A percentile compares a stretch with the other conserved stretches of the same genome.
Conservation (phyloP, 2,797 vertebrate genomes). For the Caiman crocodilus region DNA sequence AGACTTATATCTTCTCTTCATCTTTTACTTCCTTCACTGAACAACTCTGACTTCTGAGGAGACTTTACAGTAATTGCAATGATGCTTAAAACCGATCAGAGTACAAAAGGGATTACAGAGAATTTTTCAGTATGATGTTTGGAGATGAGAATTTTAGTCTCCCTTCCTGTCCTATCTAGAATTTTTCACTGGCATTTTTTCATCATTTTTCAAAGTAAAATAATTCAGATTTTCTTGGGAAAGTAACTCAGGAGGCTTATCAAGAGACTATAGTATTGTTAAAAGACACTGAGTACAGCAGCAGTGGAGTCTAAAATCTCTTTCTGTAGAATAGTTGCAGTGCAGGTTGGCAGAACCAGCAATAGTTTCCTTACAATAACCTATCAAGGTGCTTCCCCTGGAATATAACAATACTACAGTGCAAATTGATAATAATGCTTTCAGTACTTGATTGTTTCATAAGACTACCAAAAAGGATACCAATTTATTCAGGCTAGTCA, state of each 20-base stretch:
- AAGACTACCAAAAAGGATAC: neutral
- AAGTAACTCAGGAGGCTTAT: neutral
- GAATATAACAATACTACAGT: neutral
- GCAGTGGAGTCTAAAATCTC: neutral
- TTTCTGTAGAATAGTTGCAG: neutral
- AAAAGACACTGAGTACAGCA: neutral
- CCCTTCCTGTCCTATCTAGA: neutral
- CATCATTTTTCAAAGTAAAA: neutral
- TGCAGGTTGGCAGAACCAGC: neutral
- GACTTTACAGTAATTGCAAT: neutral
- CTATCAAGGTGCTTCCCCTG: neutral
- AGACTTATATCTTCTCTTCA: neutral
- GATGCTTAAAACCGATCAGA: neutral
- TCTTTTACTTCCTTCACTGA: neutral
- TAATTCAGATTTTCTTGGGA: neutral
- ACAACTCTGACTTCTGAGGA: neutral
- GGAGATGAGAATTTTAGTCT: constrained; percentile 9
- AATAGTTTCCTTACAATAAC: neutral
- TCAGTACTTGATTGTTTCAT: neutral
- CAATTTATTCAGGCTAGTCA: accelerated
- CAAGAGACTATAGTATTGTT: neutral
- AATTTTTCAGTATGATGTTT: neutral
- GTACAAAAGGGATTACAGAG: neutral
- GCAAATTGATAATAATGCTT: neutral
- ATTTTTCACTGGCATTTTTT: neutral